A percentile compares a stretch with the other conserved stretches of the same genome.
Conservation (phyloP, 2,797 vertebrate genomes). For the Parauchenoglanis ngamensis region DNA sequence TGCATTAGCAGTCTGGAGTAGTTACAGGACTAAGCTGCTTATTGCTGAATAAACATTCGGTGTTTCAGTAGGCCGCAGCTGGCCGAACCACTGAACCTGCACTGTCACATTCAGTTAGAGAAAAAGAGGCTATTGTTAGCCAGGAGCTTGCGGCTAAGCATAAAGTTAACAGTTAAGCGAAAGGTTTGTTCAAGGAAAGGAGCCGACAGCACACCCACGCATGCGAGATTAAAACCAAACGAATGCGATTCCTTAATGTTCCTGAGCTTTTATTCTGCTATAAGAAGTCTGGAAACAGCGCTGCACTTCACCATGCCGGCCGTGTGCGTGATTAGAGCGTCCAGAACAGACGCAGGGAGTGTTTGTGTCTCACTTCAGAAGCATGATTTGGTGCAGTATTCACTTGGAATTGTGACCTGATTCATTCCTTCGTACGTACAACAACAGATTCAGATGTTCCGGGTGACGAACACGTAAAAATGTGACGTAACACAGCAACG, state of each 20-base stretch:
- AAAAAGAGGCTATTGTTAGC: constrained; percentile 32
- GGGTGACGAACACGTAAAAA: background rate
- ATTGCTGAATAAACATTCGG: constrained; percentile 52
- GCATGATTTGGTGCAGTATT: constrained; percentile 6
- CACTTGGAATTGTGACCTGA: constrained; percentile 5
- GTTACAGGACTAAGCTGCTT: constrained; percentile 44
- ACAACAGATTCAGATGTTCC: background rate
- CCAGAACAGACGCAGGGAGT: background rate
- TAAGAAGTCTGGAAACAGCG: background rate
- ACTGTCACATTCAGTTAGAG: constrained; percentile 53
- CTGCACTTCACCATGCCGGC: background rate
- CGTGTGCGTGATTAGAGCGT: background rate
- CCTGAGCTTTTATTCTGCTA: background rate
- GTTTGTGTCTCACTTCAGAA: background rate
- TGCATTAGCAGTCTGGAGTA: constrained; percentile 41
- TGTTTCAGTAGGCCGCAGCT: constrained; percentile 45
- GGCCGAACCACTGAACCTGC: constrained; percentile 47
- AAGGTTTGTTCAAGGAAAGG: constrained; percentile 24
- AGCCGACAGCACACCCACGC: constrained; percentile 1
- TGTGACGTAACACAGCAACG: background rate
- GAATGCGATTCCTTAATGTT: background rate
- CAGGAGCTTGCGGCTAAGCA: constrained; percentile 31
- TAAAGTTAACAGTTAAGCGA: constrained; percentile 41
- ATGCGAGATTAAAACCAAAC: background rate
- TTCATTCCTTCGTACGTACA: background rate